A percentile compares a stretch with the other conserved stretches of the same genome.
Evolutionary conservation across 1,140 invertebrate genomes (phyloP).

Genomic region (Pseudomyrmex dendroicus): DNA sequence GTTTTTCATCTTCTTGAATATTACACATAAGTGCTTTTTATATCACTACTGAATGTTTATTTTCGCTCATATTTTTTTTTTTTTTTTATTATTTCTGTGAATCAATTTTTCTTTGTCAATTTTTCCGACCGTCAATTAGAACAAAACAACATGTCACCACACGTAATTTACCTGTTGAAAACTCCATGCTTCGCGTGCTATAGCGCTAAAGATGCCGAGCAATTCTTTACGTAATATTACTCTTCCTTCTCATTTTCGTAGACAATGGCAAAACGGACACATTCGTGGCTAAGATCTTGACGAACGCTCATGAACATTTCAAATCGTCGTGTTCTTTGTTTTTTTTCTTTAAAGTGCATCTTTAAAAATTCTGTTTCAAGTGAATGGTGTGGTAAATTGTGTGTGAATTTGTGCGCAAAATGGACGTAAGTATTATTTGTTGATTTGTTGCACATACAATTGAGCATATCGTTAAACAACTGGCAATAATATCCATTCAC

Average conservation of each 20-base stretch:
- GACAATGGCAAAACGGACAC: conserved; percentile 16
- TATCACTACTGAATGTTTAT: not conserved
- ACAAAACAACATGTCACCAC: not conserved
- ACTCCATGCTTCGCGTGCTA: conserved; percentile 55
- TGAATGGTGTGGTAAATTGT: conserved; percentile 20
- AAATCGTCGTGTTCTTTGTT: not conserved
- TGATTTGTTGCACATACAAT: not conserved
- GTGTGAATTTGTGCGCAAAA: conserved; percentile 47
- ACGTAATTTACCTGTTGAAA: conserved; percentile 35
- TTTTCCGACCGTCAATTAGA: not conserved
- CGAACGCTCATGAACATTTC: conserved; percentile 3
- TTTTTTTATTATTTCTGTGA: not conserved
- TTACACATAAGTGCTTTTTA: not conserved
- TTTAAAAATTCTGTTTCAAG: conserved; percentile 17
- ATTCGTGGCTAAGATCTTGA: conserved; percentile 45
- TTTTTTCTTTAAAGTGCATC: not conserved
- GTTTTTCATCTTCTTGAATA: not conserved
- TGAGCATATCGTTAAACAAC: not conserved
- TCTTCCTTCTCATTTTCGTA: conserved; percentile 1
- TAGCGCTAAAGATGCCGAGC: conserved; percentile 66
- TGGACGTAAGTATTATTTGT: conserved; percentile 62
- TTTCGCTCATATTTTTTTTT: not conserved
- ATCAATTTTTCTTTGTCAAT: not conserved
- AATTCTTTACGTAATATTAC: conserved; percentile 66
- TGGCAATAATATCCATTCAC: not conserved